Base-by-base conservation (phyloP, 2,797 vertebrate genomes). In the Mus minutoides region DNA sequence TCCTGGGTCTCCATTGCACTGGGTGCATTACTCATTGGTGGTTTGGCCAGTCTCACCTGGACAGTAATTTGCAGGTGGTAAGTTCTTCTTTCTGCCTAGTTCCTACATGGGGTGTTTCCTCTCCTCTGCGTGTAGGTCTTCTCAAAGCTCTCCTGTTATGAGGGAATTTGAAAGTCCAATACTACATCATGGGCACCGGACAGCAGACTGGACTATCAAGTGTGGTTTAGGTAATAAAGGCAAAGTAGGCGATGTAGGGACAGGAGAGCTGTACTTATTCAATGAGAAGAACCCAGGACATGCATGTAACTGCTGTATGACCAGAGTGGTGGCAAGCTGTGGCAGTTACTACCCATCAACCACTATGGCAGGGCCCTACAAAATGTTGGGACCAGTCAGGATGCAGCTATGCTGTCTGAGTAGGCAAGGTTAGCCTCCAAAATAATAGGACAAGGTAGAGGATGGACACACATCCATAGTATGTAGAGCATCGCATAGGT, bases 1-100 rank as follows among this genome's bases (percentile, higher is more conserved):
- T 97, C 96, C 10, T 54, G 97, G 97, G 90, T 95, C 80, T 98
- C 98, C 60, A 92, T 98, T 6, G 92, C 60, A 11, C 93, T 98
- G 92, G 97, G 95, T 2, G 67, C 91, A 0, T 34, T 97, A 29
- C 40, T 97, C 10, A 14, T 98, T 0, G 17, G 86, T 4, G 76
- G 92, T 69, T 85, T 97, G 96, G 95, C 94, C 0, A 87, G 73
- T 14, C 43, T 97, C 90, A 92, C 94, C 87, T 98, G 96, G 96
- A 94, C 75, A 1, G 16, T 88, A 49, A 75, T 98, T 17, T 94
- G 82, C 82, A 92, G 96, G 46, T 97, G 95, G 93, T 98, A 88
- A 98, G 97, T 97, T 86, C 52, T 43, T 34, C 1, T 0, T 37
- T 19, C 34, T 10, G 9, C 17, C 31, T 4, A 54, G 3, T 52